Evolutionary conservation across 2,113 vertebrate genomes (phyloP).

Genomic region (Perognathus longimembris): DNA sequence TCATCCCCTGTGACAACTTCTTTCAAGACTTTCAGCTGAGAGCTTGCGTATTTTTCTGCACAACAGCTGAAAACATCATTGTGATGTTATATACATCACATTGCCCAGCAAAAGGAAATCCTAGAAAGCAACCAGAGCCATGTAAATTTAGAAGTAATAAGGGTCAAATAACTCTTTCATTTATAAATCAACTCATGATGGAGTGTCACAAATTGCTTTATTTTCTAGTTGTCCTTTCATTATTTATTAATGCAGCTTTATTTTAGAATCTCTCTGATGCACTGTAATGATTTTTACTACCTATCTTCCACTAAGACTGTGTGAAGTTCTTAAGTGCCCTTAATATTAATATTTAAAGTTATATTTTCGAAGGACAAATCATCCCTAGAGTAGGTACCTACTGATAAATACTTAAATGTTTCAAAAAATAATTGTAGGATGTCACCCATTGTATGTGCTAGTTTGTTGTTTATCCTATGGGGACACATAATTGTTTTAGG

Average conservation of each 20-base stretch:
- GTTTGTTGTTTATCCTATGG: not conserved
- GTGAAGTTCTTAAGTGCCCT: not conserved
- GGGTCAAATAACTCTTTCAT: not conserved
- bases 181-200: slow-evolving; percentile 1
- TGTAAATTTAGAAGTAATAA: not conserved
- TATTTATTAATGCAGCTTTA: not conserved
- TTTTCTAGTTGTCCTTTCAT: too few species aligned
- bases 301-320: not conserved
- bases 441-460: not conserved
- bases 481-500: not conserved
- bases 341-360: slow-evolving; percentile 24
- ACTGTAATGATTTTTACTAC: not conserved
- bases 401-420: slow-evolving; percentile 15
- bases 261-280: not conserved
- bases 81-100: not conserved
- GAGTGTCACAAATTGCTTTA: not conserved
- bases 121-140: not conserved
- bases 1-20: not conserved
- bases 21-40: not conserved
- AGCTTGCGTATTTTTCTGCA: not conserved
- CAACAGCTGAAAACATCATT: not conserved
- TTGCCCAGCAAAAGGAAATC: not conserved
- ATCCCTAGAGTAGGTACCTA: not conserved
- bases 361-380: not conserved
- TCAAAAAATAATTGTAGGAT: not conserved